Evolutionary conservation across 2,888 invertebrate species (phyloP), one percentile per base, ranked within the genome.

Genomic region (Polymixis lichenea): DNA sequence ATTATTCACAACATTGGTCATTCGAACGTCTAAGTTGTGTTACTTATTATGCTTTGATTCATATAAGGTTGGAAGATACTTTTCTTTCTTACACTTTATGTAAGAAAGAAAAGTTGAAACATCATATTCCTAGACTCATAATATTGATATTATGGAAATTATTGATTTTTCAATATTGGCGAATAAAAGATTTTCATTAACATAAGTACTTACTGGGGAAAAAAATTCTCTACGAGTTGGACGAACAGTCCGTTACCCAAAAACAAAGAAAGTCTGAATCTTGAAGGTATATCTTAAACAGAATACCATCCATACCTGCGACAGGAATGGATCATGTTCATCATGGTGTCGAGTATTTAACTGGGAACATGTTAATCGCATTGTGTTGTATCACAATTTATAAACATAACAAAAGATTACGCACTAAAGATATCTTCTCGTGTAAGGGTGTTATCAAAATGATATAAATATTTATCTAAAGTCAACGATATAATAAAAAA

Each of bases 321-420:
- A 28, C 1, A 25, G 60, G 5, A 6, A 19, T 28, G 11, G 19
- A 46, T 25, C 49, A 28, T 25, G 5, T 19, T 46, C 25, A 64
- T 22, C 65, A 49, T 22, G 49, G 13, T 32, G 32, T 49, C 19
- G 1, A 11, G 17, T 61, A 60, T 28, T 51, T 17, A 43, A 25
- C 28, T 22, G 22, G 28, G 9, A 49, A 22, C 13, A n/a, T n/a
- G n/a, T n/a, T n/a, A n/a, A n/a, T n/a, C n/a, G n/a, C n/a, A n/a
- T n/a, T 28, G 22, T 22, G n/a, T 51, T 74, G 60, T 43, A 60
- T 60, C 60, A 60, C 19, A 74, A 9, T 53, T 61, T 61, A 60
- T 43, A 53, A 72, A 61, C 51, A 43, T 60, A 51, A 72, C 28
- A 74, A 46, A 61, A 62, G 8, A 75, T 49, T 74, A 49, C 46